Conservation (phyloP, 1,140 invertebrate genomes). For the Brachionus sp. region DNA sequence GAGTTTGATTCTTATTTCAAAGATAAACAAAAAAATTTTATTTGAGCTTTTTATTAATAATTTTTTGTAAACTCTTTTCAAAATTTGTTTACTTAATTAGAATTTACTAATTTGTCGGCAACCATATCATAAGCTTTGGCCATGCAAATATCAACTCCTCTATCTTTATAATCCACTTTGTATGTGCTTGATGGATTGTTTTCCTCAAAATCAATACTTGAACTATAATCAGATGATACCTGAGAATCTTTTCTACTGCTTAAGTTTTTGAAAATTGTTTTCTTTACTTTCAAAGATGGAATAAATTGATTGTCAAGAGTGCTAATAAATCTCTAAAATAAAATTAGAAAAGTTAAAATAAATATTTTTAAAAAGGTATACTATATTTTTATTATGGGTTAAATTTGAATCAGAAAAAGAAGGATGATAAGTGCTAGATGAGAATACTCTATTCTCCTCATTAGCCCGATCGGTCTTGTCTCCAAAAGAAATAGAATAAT, state of each 20-base stretch:
- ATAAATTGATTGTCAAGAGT: slow-evolving; percentile 26
- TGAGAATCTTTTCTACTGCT: neutral
- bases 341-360: neutral
- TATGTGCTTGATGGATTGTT: neutral
- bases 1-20: no score
- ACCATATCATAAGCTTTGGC: slow-evolving; percentile 40
- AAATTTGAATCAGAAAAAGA: slow-evolving; percentile 17
- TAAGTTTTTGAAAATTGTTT: neutral
- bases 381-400: slow-evolving; percentile 39
- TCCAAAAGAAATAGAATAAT: neutral
- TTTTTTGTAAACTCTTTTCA: neutral
- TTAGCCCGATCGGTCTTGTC: neutral
- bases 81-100: neutral
- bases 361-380: neutral
- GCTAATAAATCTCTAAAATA: slow-evolving; percentile 37
- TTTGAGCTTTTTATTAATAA: neutral
- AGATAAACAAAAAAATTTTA: neutral
- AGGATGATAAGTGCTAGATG: neutral
- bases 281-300: slow-evolving; percentile 28
- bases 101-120: neutral
- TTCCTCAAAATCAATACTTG: neutral
- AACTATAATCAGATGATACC: neutral
- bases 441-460: neutral
- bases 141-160: slow-evolving; percentile 40
- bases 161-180: slow-evolving; percentile 34